A percentile compares a stretch with the other conserved stretches of the same genome.
Evolutionary conservation across 2,113 vertebrate genomes (phyloP).

Genomic region (Microtus montanus): DNA sequence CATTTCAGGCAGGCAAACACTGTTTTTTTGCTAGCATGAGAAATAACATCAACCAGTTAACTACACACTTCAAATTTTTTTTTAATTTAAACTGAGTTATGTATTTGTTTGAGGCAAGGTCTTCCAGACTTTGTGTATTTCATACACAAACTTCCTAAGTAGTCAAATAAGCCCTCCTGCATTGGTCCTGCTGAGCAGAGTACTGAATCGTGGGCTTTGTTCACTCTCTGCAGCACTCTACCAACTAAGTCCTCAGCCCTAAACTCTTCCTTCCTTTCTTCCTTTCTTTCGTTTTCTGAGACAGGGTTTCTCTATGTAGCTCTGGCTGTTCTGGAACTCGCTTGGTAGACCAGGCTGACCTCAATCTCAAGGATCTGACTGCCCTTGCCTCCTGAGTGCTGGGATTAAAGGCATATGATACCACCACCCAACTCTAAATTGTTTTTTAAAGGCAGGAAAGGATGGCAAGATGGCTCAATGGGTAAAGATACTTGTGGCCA

Average conservation of each 20-base stretch:
- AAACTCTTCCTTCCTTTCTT: not conserved
- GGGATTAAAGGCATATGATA: not conserved
- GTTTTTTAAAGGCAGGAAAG: not conserved
- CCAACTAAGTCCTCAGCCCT: not conserved
- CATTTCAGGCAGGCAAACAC: not conserved
- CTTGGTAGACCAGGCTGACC: not conserved
- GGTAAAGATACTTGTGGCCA: not conserved
- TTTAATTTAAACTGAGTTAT: conserved; percentile 12
- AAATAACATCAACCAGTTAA: conserved; percentile 14
- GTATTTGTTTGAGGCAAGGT: not conserved
- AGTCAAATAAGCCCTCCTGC: not conserved
- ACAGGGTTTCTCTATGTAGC: not conserved
- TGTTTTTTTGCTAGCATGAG: not conserved
- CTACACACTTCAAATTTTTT: conserved; percentile 21
- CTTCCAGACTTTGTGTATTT: not conserved
- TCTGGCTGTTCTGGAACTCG: not conserved
- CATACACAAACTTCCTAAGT: not conserved
- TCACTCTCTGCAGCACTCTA: too few relatives aligned
- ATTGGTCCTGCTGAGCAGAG: not conserved
- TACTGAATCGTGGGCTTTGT: not conserved
- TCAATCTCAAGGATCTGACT: not conserved
- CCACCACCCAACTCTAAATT: not conserved
- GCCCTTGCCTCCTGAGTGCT: not conserved
- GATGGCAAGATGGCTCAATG: not conserved
- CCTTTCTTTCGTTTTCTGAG: not conserved